Base-by-base conservation (phyloP, 2,888 invertebrate genomes). In the Drosophila formosana region DNA sequence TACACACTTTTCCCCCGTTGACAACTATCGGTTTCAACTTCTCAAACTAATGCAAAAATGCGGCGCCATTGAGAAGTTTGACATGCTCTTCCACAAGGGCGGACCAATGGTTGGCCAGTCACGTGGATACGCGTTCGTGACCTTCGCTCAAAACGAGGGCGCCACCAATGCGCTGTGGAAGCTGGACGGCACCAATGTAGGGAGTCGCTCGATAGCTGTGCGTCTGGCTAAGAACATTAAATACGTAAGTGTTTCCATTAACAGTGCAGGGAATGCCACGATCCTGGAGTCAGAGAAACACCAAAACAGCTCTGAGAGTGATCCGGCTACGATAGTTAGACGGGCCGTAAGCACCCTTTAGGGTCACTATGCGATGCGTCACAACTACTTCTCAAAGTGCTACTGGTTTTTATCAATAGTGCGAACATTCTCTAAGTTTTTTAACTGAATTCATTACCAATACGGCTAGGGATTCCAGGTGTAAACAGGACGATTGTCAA, bases 1-100 rank as follows among this genome's bases (percentile, higher is more conserved):
- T 68, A 66, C 25, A 61, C 25, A 51, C 68, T 82, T 83, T 87
- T 37, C n/a, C 11, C n/a, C 49, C 46, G 52, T 81, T 78, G 70
- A 75, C 72, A 81, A 71, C 95, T 95, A 96, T 95, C 94, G 97
- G 97, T 97, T 95, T 95, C 96, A 97, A 95, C 95, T 98, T 94
- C 94, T 98, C 93, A 98, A 98, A 97, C 95, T 98, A 94, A 95
- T 97, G 93, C 97, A 98, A 95, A 96, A 96, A 95, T 96, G 96
- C 95, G 98, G 98, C 92, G 94, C 95, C 91, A 96, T 98, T 91
- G 97, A 97, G 94, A 98, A 98, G 95, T 98, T 98, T 93, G 98
- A 98, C 93, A 96, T 98, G 93, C 95, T 98, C 81, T 98, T 98
- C 92, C 98, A 98, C 93, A 97, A 97, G 80, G 95, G 96, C 78